phyloP scores from a whole-genome alignment of 2,113 vertebrate species.

The Anthoscopus minutus region DNA sequence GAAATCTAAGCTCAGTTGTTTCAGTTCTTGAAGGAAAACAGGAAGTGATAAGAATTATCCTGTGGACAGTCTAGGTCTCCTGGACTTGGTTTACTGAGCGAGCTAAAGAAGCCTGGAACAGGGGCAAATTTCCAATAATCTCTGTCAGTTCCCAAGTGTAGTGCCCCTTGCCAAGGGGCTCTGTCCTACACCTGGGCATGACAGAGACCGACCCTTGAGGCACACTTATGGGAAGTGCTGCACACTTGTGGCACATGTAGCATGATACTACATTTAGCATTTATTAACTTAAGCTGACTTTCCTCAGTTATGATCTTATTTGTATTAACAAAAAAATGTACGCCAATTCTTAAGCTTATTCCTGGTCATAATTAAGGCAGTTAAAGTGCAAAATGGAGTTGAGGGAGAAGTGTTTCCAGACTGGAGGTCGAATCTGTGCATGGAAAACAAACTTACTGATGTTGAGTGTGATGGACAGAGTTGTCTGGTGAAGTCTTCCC shows the following conservation, averaged over 20 bases:
- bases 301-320: neutral
- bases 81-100: neutral
- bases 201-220: neutral
- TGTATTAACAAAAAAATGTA: neutral
- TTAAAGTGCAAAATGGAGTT: neutral
- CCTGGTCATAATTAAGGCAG: neutral
- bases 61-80: neutral
- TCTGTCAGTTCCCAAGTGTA: neutral
- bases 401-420: neutral
- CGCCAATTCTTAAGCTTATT: neutral
- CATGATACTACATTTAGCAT: rapidly evolving
- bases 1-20: neutral
- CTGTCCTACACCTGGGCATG: rapidly evolving
- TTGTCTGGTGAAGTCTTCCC: neutral
- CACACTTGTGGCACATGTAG: neutral
- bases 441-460: neutral
- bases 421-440: neutral
- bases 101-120: neutral
- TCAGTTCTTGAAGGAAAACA: neutral
- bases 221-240: rapidly evolving
- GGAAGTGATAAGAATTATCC: neutral
- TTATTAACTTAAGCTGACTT: neutral
- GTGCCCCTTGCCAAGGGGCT: neutral
- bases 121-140: neutral
- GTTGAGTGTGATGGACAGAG: too few relatives aligned